Base-by-base conservation (phyloP, 2,888 invertebrate genomes). In the Leptinotarsa peninsularis region DNA sequence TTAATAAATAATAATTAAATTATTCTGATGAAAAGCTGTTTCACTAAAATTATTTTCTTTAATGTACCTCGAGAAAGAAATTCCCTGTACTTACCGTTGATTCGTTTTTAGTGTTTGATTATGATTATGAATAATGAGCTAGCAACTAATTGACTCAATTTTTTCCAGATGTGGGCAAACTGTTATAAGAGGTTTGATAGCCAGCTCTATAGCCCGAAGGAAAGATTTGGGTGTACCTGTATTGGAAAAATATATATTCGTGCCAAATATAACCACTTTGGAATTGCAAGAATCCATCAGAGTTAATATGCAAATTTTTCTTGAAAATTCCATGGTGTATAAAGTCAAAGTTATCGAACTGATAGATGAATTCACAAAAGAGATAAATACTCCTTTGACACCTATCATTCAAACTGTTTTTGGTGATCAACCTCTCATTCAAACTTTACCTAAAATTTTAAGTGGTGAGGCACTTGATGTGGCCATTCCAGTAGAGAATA, bases 161-260 rank as follows among this genome's bases (percentile, higher is more conserved):
- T 50, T 27, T 76, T 82, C 49, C 77, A 91, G 92, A 79, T 91
- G 93, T 73, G 95, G 95, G 66, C 95, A 95, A 75, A 93, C 96
- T 1, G 94, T 94, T 88, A 89, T 96, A 7, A 91, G 92, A 71
- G 96, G 95, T 4, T 89, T 96, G 0, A 92, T 93, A 80, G 95
- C 95, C 0, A 94, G 93, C 74, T 91, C 94, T 0, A 95, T 96
- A 58, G 91, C 94, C 0, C 90, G 93, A 80, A 91, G 91, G 66
- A 89, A 92, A 77, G 92, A 92, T 21, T 91, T 94, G 43, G 93
- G 93, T 15, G 90, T 93, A n/a, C 95, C 96, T 2, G 92, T 95
- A 0, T 87, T 96, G 27, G 96, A 96, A 86, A 92, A 92, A 85
- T 94, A 94, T 84, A 89, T 90, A 76, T 96, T 96, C 84, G 85